Evolutionary conservation across 2,113 vertebrate genomes (phyloP).

Genomic region (Sinocyclocheilus rhinocerous): DNA sequence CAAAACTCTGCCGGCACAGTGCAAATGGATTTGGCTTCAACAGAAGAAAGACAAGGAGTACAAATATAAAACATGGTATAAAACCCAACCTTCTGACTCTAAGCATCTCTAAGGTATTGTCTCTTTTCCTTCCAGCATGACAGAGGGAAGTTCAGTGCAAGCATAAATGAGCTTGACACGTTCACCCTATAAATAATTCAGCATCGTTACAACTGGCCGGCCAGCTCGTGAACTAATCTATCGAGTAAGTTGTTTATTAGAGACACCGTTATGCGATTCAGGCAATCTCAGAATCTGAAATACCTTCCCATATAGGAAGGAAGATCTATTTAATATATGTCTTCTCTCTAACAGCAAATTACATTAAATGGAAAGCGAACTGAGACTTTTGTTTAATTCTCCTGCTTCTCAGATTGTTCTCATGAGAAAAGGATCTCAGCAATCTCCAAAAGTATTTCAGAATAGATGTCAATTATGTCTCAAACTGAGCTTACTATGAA

Average conservation of each 20-base stretch:
- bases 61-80: slow-evolving; percentile 20
- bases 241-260: slow-evolving; percentile 12
- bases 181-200: slow-evolving; percentile 38
- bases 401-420: background rate
- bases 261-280: background rate
- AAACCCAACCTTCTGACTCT: slow-evolving; percentile 10
- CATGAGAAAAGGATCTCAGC: background rate
- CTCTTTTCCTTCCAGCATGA: background rate
- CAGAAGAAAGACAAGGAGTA: slow-evolving; percentile 20
- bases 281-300: background rate
- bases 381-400: background rate
- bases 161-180: slow-evolving; percentile 20
- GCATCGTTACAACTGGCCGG: slow-evolving; percentile 11
- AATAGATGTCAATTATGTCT: background rate
- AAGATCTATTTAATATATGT: background rate
- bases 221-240: slow-evolving; percentile 12
- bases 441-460: background rate
- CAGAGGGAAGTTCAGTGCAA: slow-evolving; percentile 8
- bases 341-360: background rate
- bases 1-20: slow-evolving; percentile 59
- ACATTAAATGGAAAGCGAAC: background rate
- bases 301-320: background rate
- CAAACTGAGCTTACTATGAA: background rate
- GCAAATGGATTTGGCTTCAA: slow-evolving; percentile 37
- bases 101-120: slow-evolving; percentile 16